Conservation (phyloP, 2,888 invertebrate genomes). For the Microchrysa polita region DNA sequence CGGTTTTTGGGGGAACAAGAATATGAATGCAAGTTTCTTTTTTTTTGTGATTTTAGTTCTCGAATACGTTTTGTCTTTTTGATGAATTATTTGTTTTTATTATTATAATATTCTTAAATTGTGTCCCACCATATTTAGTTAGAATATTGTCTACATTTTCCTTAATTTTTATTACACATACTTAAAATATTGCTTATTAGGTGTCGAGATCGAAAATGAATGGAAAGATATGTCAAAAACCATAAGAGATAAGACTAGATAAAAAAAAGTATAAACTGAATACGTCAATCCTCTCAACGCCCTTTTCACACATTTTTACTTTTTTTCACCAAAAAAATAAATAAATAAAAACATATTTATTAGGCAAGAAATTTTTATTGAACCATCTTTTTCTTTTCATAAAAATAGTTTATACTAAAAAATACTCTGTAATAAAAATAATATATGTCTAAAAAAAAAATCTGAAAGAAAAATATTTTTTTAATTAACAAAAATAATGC, state of each 20-base stretch:
- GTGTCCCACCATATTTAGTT: slow-evolving; percentile 40
- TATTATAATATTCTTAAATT: slow-evolving; percentile 21
- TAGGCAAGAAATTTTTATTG: slow-evolving; percentile 32
- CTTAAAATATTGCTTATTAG: slow-evolving; percentile 35
- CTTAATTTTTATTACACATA: slow-evolving; percentile 23
- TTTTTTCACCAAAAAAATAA: background rate
- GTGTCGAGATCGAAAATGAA: slow-evolving; percentile 8
- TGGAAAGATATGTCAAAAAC: background rate
- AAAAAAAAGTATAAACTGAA: background rate
- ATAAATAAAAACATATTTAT: background rate
- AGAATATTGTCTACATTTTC: slow-evolving; percentile 40
- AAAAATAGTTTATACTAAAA: too few species aligned
- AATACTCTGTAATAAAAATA: background rate
- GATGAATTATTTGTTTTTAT: slow-evolving; percentile 5
- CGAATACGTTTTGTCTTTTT: too few species aligned
- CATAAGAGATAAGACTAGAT: background rate
- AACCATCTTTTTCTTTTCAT: background rate
- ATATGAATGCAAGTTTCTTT: slow-evolving; percentile 39
- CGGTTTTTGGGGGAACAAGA: slow-evolving; percentile 11
- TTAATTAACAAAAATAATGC: background rate
- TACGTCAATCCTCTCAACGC: background rate
- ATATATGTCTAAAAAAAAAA: slow-evolving; percentile 4
- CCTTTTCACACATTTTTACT: background rate
- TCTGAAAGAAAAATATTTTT: slow-evolving; percentile 26
- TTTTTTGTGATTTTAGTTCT: background rate